Conservation (phyloP, 2,888 invertebrate genomes). For the Gymnosoma rotundatum region DNA sequence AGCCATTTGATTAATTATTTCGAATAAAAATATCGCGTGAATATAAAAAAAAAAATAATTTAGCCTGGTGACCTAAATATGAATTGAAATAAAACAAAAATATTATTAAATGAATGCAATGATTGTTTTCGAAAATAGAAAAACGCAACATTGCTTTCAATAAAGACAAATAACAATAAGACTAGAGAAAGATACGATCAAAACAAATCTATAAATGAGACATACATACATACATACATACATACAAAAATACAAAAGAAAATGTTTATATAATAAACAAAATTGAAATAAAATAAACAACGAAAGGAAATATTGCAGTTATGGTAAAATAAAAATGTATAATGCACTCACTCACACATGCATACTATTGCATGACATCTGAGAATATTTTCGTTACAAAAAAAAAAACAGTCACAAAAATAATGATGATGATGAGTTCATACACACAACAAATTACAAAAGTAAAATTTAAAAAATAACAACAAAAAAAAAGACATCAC, state of each 20-base stretch:
- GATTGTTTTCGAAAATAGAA: slow-evolving; percentile 19
- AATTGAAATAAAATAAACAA: no score
- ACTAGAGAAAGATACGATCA: no score
- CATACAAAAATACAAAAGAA: no score
- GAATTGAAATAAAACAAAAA: slow-evolving; percentile 19
- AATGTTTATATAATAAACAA: no score
- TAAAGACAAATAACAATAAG: no score
- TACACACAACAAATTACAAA: slow-evolving; percentile 5
- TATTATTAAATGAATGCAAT: slow-evolving; percentile 1
- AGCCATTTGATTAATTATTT: not conserved
- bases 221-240: no score
- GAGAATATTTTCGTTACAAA: not conserved
- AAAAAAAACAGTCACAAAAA: slow-evolving; percentile 26
- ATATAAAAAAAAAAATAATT: not conserved
- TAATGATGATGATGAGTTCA: slow-evolving; percentile 11
- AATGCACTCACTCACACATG: no score
- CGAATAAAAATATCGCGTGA: not conserved
- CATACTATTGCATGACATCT: not conserved
- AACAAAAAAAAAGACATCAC: slow-evolving; percentile 23
- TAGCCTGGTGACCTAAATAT: slow-evolving; percentile 41
- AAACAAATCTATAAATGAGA: no score
- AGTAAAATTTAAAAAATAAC: slow-evolving; percentile 30
- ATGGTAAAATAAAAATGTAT: no score
- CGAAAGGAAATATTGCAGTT: no score
- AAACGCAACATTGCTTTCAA: not conserved